Base-by-base conservation (phyloP, 2,888 invertebrate species). In the Tuta absoluta region DNA sequence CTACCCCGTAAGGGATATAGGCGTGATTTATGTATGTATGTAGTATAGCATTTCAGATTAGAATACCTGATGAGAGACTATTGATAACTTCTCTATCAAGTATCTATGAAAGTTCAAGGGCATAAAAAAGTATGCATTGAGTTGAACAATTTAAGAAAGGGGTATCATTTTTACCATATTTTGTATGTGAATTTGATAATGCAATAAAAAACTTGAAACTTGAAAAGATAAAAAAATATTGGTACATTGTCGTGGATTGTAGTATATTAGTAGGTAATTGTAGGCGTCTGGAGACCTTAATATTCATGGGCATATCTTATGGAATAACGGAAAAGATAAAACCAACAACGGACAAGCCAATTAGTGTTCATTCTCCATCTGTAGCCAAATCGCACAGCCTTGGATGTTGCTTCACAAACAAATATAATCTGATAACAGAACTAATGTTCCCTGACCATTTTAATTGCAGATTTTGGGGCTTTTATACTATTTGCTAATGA, bases 351-450 rank as follows among this genome's bases (percentile, higher is more conserved):
- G 23, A 33, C 56, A 37, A 48, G 19, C 23, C 48, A 63, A 63
- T 53, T 63, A 63, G 24, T 63, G 56, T 57, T 33, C 12, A 61
- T 61, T 63, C 57, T 56, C 57, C 24, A 45, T 24, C 28, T 56
- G 62, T 21, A 53, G 21, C 41, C 33, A 58, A 48, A 60, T 57
- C 48, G 56, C 62, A 72, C 68, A 67, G 66, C 75, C 75, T 75
- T 75, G 75, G 65, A 63, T 66, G 69, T 75, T 74, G 72, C 73
- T 63, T 68, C 73, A 75, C 68, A 68, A 68, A 65, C 59, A 63
- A 65, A 64, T 62, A 64, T 59, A 62, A 65, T 67, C 67, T 62
- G 67, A 67, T 67, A 65, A 67, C 58, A 56, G 37, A 57, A 62
- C 57, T 37, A 48, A 61, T 33, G 56, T 41, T 62, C 41, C 38